Conservation (phyloP, 92 coral and sea anemone genomes). For the Epizoanthus rinbou region DNA sequence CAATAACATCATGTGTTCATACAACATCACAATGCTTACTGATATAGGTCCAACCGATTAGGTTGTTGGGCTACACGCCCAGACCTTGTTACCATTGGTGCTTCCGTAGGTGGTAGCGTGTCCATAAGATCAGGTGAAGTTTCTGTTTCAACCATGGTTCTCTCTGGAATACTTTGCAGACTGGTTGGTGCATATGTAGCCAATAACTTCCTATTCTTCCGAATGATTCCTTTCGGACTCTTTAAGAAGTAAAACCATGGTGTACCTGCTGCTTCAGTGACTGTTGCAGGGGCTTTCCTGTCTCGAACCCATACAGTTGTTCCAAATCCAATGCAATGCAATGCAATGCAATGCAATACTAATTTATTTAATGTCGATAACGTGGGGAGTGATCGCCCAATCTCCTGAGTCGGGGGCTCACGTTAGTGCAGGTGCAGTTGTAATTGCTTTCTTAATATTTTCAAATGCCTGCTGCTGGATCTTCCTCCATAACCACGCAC, state of each 20-base stretch:
- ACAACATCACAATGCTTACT: not conserved
- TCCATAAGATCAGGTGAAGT: not conserved
- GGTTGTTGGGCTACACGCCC: constrained; percentile 12
- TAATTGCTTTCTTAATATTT: constrained; percentile 9
- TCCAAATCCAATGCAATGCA: too few relatives aligned
- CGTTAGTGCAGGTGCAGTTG: constrained; percentile 6
- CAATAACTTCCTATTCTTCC: constrained; percentile 14
- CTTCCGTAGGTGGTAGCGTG: not conserved
- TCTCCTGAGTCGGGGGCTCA: too few relatives aligned
- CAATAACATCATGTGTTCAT: not conserved
- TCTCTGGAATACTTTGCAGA: constrained; percentile 8
- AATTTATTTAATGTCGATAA: too few relatives aligned
- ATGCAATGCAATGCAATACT: too few relatives aligned
- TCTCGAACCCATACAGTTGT: constrained; percentile 29
- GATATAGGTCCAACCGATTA: constrained; percentile 21
- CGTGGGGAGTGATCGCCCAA: too few relatives aligned
- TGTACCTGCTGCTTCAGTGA: constrained; percentile 7
- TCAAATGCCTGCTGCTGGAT: constrained; percentile 40
- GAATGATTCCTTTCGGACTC: constrained; percentile 11
- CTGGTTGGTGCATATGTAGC: constrained; percentile 20
- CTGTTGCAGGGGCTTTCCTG: constrained; percentile 25
- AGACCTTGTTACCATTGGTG: not conserved
- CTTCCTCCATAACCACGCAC: constrained; percentile 31
- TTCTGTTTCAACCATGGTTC: not conserved
- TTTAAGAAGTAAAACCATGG: constrained; percentile 20